These are phyloP conservation scores for Epirrhoe alternata DNA, from an alignment of 2,888 invertebrate genomes.

Conservation along the genomic window DNA sequence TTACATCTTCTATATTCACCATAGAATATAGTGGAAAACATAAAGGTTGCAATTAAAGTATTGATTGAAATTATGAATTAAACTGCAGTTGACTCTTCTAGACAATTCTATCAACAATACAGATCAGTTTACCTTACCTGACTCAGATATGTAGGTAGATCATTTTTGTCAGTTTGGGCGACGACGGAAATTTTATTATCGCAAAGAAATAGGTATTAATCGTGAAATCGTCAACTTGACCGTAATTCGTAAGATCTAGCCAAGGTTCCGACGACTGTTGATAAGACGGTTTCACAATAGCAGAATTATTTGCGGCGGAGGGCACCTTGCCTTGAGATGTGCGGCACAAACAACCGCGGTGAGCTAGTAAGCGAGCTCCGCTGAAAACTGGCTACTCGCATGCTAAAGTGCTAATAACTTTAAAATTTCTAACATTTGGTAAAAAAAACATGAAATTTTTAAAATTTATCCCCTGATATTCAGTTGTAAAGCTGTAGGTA, in stretches of 20 bases:
- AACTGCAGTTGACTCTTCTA: neutral
- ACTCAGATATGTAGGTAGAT: conserved; percentile 37
- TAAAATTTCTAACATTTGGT: neutral
- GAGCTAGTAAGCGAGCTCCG: conserved; percentile 66
- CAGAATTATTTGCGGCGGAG: conserved; percentile 84
- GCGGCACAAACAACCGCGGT: conserved; percentile 80
- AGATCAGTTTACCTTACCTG: conserved; percentile 33
- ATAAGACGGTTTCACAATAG: conserved; percentile 83
- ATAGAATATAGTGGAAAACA: too few species aligned
- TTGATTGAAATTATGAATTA: too few species aligned
- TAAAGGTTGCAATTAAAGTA: too few species aligned
- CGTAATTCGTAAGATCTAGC: conserved; percentile 82
- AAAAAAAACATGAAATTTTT: neutral
- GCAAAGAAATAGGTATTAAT: conserved; percentile 67
- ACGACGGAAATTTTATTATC: conserved; percentile 69
- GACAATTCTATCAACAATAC: conserved; percentile 19
- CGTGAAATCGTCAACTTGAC: conserved; percentile 83
- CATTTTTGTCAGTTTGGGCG: conserved; percentile 34
- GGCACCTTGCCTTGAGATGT: conserved; percentile 77
- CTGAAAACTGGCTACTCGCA: conserved; percentile 72
- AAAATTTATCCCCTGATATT: neutral
- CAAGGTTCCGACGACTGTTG: conserved; percentile 74
- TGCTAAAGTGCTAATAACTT: conserved; percentile 61
- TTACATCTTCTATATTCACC: too few species aligned
- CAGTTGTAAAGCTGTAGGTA: too few species aligned